Evolutionary conservation across 1,140 invertebrate genomes (phyloP), one percentile per base, ranked within the genome.

Genomic region (Macrostomum lignano): DNA sequence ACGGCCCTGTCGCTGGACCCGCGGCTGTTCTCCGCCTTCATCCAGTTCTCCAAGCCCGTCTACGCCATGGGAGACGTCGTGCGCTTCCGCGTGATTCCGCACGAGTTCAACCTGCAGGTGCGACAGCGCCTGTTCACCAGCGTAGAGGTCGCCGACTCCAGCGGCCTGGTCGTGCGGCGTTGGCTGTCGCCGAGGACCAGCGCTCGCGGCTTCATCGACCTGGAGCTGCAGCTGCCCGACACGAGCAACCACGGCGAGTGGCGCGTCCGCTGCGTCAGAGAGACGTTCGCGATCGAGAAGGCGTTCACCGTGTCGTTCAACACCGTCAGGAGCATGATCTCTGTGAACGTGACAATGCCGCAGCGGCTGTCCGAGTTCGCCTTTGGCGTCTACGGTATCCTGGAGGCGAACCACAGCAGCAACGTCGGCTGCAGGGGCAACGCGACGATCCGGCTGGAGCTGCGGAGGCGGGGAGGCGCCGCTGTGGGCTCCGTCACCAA

Each of bases 311-410:
- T n/a, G n/a, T n/a, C n/a, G n/a, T n/a, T n/a, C n/a, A n/a, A n/a
- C n/a, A n/a, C n/a, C n/a, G n/a, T n/a, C n/a, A n/a, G n/a, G n/a
- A n/a, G n/a, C n/a, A n/a, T n/a, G n/a, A n/a, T n/a, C n/a, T n/a
- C n/a, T n/a, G 79, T 91, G 0, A 91, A 91, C 55, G 77, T 93
- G 0, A 86, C 77, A 0, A 79, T 84, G 69, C 74, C 78, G 0
- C 72, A 77, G 1, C 86, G 82, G 47, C 74, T 88, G 49, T 72
- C 82, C 46, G 72, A 74, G 38, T 73, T 70, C 10, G 73, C 79
- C 43, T 65, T 62, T 3, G 77, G 65, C 43, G 69, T 91, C 39
- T 61, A 69, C 44, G 82, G 81, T 0, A 66, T 69, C 0, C 65
- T 91, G 3, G 72, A 75, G 65, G 78, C 81, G 0, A 93, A 93